These are phyloP conservation scores for Rhinella marina DNA, from an alignment of 2,797 vertebrate species.

Conservation along the genomic window DNA sequence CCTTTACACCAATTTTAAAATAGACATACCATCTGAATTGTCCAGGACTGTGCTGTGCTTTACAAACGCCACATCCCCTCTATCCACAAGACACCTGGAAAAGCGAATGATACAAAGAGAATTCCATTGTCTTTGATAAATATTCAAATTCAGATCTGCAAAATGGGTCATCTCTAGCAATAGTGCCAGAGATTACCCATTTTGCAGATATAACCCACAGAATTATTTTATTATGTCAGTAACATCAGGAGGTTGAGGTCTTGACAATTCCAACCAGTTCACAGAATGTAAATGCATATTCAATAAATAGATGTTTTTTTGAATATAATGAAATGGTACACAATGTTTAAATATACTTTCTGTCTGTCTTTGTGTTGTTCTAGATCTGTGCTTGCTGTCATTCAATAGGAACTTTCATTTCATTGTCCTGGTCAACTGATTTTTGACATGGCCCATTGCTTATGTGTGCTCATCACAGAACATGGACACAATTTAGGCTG, in stretches of 20 bases:
- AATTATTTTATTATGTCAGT: neutral
- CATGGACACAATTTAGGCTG: too few relatives aligned
- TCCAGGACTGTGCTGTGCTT: conserved; percentile 85
- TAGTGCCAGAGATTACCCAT: neutral
- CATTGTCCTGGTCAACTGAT: neutral
- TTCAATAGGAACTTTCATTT: too few relatives aligned
- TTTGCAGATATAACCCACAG: neutral
- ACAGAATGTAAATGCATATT: neutral
- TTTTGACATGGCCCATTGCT: too few relatives aligned
- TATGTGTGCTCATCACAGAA: too few relatives aligned
- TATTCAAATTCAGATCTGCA: neutral
- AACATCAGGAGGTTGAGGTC: neutral
- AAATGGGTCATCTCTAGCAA: neutral
- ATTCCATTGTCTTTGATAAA: neutral
- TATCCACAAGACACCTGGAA: conserved; percentile 83
- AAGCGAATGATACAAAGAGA: neutral
- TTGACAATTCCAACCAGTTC: neutral
- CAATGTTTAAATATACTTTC: neutral
- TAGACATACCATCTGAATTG: conserved; percentile 79
- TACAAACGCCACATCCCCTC: conserved; percentile 86
- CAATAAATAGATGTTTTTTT: neutral
- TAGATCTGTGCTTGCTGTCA: too few relatives aligned
- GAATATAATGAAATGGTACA: neutral
- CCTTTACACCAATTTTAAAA: neutral
- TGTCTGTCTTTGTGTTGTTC: too few relatives aligned